A percentile compares a stretch with the other conserved stretches of the same genome.
These are phyloP conservation scores for Stictonetta naevosa DNA, from an alignment of 2,113 vertebrate genomes.

Conservation along the genomic window DNA sequence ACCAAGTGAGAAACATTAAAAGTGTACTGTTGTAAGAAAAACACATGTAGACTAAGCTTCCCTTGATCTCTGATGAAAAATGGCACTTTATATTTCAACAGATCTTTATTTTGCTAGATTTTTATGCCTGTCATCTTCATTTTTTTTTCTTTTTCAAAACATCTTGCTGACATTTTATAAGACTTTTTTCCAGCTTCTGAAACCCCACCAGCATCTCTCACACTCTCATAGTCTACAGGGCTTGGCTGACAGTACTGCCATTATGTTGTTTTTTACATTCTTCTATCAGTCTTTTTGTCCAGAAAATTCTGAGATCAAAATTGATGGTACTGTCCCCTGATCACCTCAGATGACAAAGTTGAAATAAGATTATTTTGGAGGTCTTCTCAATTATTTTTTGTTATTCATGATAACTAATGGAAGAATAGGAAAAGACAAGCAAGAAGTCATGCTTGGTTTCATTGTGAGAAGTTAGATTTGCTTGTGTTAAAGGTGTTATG, in stretches of 20 bases:
- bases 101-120: constrained; percentile 11
- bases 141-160: background rate
- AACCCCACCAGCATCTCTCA: background rate
- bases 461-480: background rate
- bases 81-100: background rate
- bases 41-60: background rate
- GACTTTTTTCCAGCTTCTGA: background rate
- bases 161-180: background rate
- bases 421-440: background rate
- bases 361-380: background rate
- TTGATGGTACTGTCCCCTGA: background rate
- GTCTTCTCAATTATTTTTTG: background rate
- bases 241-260: background rate
- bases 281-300: background rate
- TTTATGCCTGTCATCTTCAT: background rate
- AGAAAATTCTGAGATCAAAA: background rate
- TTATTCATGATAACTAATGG: background rate
- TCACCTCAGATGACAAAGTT: background rate
- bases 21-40: background rate
- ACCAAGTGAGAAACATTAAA: background rate
- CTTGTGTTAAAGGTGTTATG: background rate
- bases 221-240: background rate
- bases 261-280: background rate
- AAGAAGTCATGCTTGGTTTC: background rate
- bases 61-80: constrained; percentile 30